These are phyloP conservation scores for Drosophila neocordata DNA, from an alignment of 1,140 invertebrate genomes.

Conservation along the genomic window DNA sequence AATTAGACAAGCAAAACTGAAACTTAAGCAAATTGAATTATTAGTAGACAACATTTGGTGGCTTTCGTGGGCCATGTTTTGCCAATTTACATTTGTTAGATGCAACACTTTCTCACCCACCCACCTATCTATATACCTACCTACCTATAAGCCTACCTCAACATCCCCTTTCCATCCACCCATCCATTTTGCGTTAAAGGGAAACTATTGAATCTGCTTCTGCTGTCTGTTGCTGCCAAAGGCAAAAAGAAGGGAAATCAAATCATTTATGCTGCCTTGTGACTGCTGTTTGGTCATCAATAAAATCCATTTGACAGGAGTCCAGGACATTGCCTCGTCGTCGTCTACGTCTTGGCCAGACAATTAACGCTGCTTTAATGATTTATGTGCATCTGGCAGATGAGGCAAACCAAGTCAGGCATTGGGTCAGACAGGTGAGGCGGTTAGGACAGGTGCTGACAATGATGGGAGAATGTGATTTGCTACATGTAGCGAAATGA, in stretches of 20 bases:
- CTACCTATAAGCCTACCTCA: too few relatives aligned
- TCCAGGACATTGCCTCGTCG: slow-evolving; percentile 25
- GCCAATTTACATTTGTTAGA: slow-evolving; percentile 10
- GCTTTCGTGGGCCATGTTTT: not conserved
- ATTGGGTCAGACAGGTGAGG: slow-evolving; percentile 20
- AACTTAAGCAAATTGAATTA: slow-evolving; percentile 40
- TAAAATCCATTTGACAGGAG: slow-evolving; percentile 70
- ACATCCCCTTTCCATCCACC: too few relatives aligned
- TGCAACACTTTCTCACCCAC: not conserved
- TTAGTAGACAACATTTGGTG: slow-evolving; percentile 41
- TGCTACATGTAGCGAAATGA: slow-evolving; percentile 2
- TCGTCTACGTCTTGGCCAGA: slow-evolving; percentile 52
- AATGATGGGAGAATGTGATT: slow-evolving; percentile 6
- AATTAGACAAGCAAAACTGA: slow-evolving; percentile 75
- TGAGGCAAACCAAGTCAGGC: not conserved
- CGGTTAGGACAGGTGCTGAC: slow-evolving; percentile 15
- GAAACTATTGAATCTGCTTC: not conserved
- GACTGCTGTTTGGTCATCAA: slow-evolving; percentile 57
- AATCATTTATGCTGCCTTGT: slow-evolving; percentile 71
- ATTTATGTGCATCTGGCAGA: slow-evolving; percentile 54
- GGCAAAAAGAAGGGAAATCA: slow-evolving; percentile 47
- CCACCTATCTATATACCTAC: too few relatives aligned
- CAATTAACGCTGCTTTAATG: slow-evolving; percentile 76
- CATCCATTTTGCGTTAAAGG: not conserved
- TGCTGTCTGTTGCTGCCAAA: slow-evolving; percentile 12